Base-by-base conservation (phyloP, 2,797 vertebrate genomes). In the Eleutherodactylus coqui region DNA sequence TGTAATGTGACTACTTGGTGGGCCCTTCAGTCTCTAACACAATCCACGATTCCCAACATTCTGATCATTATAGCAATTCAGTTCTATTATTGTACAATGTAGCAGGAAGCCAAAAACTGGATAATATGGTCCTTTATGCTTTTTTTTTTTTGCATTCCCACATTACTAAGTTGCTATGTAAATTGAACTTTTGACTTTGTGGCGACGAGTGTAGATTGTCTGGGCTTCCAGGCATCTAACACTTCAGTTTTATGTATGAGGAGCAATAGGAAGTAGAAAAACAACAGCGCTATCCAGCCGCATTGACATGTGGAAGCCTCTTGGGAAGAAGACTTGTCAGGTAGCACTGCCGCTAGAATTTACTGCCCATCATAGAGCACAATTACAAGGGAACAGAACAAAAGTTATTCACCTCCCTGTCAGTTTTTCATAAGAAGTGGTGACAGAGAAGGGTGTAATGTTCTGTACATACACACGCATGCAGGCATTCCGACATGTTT, bases 181-280 rank as follows among this genome's bases (percentile, higher is more conserved):
- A 38, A 62, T 79, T 27, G 36, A 62, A 62, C 53, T 79, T 55
- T 60, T 55, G 45, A 34, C 29, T 51, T 69, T 69, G n/a, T 24
- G 29, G 60, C 36, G 27, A 47, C 36, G 27, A 81, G 5, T 16
- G 21, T n/a, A 81, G 32, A 51, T 38, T 14, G 62, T 2, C 32
- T 67, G 8, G 13, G 11, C 27, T 67, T 51, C 27, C 24, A 29
- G 29, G 38, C 7, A 36, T 60, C 53, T 5, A 27, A 41, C 34
- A 43, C 77, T 45, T 49, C 7, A 69, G 69, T 81, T 69, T 69
- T 81, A 81, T 81, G 76, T 81, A 81, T 69, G 79, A 69, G 62
- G 21, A 47, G 29, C 41, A 38, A 69, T 36, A 81, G 21, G 19
- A 81, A 51, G 45, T 24, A 69, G 77, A 62, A 60, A 79, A 79